These are phyloP conservation scores for Chorisops tibialis DNA, from an alignment of 2,888 invertebrate genomes.

Conservation along the genomic window DNA sequence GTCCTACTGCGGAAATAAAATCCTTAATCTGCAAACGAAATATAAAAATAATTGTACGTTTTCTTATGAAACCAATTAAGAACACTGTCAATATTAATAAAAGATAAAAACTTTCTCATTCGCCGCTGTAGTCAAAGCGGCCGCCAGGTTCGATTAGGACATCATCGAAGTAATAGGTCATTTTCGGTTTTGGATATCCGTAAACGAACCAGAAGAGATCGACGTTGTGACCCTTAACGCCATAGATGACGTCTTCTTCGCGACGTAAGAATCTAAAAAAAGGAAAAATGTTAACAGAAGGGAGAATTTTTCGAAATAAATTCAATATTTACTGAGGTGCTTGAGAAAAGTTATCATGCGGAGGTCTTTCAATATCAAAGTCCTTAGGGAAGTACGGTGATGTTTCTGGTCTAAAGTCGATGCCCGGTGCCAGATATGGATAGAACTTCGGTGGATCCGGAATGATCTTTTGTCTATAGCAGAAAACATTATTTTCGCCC, in stretches of 20 bases:
- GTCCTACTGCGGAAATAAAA: no score
- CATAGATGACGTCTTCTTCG: slow-evolving; percentile 84
- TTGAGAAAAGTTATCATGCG: slow-evolving; percentile 78
- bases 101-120: no score
- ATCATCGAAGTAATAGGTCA: slow-evolving; percentile 85
- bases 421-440: slow-evolving; percentile 75
- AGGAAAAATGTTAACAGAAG: no score
- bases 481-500: background rate
- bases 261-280: slow-evolving; percentile 72
- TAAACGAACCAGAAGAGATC: slow-evolving; percentile 92
- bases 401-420: slow-evolving; percentile 78
- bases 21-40: no score
- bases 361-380: slow-evolving; percentile 84
- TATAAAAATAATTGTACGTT: no score
- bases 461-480: slow-evolving; percentile 64
- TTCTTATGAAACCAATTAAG: no score
- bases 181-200: slow-evolving; percentile 93
- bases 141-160: slow-evolving; percentile 78
- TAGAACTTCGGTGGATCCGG: slow-evolving; percentile 76
- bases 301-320: background rate
- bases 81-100: no score
- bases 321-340: slow-evolving; percentile 60
- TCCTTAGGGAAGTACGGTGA: slow-evolving; percentile 89
- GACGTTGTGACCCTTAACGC: slow-evolving; percentile 85
- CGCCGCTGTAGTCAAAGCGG: slow-evolving; percentile 77